Evolutionary conservation across 2,797 vertebrate species (phyloP).

Genomic region (Megaceryle alcyon): DNA sequence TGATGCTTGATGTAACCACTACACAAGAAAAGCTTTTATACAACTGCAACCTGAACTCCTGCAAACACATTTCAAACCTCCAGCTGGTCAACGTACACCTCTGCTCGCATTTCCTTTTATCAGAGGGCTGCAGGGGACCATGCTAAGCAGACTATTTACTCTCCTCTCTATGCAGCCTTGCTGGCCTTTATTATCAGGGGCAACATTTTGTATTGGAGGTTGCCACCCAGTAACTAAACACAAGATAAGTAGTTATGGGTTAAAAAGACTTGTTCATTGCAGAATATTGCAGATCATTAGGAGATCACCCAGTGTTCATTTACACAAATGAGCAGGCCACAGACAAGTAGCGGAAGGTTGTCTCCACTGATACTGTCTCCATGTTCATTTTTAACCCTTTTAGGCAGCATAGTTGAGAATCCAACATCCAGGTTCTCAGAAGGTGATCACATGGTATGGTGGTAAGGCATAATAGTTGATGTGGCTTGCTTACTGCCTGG

Average conservation of each 20-base stretch:
- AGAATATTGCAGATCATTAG: neutral
- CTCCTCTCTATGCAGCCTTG: neutral
- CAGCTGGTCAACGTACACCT: constrained; percentile 54
- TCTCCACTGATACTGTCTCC: neutral
- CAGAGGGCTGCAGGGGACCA: neutral
- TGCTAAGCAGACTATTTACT: constrained; percentile 13
- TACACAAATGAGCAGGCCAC: neutral
- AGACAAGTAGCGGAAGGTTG: neutral
- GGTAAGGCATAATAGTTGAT: neutral
- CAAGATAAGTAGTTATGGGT: neutral
- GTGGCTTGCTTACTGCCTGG: neutral
- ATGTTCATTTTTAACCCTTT: neutral
- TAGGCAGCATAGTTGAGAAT: neutral
- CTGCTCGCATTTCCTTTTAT: constrained; percentile 40
- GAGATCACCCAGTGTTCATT: neutral
- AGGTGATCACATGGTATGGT: neutral
- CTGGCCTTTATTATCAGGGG: neutral
- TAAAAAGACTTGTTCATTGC: neutral
- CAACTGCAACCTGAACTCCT: constrained; percentile 56
- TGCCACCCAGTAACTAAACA: constrained; percentile 31
- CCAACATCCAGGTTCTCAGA: neutral
- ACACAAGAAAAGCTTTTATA: constrained; percentile 17
- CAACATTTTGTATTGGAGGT: neutral
- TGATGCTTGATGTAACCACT: neutral
- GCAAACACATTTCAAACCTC: constrained; percentile 35